Evolutionary conservation across 2,113 vertebrate genomes (phyloP), one percentile per base, ranked within the genome.

Genomic region (Rhabdornis inornatus): DNA sequence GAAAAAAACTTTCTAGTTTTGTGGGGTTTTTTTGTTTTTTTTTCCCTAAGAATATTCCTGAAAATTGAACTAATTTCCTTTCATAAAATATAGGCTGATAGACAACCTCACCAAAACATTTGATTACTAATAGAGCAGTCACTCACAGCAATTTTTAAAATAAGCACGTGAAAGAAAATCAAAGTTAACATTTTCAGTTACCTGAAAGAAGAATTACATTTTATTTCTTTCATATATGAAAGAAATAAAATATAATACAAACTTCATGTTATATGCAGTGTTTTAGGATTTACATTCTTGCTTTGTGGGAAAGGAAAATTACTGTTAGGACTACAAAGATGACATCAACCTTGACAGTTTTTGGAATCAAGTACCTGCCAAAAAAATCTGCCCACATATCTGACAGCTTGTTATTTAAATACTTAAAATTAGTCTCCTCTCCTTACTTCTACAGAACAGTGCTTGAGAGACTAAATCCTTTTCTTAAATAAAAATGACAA

Each of bases 401-500:
- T 64, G 61, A 45, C 52, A 94, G 47, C 24, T 92, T n/a, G 39
- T 27, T 91, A 78, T 93, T 71, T 90, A 90, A 81, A 79, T 50
- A 47, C 45, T 88, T 78, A 42, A 77, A 72, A 92, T 69, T 56
- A 78, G 45, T 72, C 85, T 16, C 37, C 31, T 91, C 61, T 27
- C 17, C 63, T 70, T 60, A 78, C 8, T 90, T 56, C 75, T 96
- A 7, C 74, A 83, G 25, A 57, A 84, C 25, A 76, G 20, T 55
- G 25, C 25, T 79, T 90, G 59, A 80, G 21, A 88, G 74, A 65
- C 81, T 70, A 83, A 94, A 39, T 77, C 1, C 45, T 94, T 88
- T 63, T 63, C 85, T 96, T 94, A 95, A 95, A 94, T 16, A 69
- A n/a, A 87, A 76, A 49, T 76, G 35, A 83, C 40, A 82, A 44